phyloP scores from a whole-genome alignment of 2,888 invertebrate genomes.

The Hirtodrosophila trivittata region DNA sequence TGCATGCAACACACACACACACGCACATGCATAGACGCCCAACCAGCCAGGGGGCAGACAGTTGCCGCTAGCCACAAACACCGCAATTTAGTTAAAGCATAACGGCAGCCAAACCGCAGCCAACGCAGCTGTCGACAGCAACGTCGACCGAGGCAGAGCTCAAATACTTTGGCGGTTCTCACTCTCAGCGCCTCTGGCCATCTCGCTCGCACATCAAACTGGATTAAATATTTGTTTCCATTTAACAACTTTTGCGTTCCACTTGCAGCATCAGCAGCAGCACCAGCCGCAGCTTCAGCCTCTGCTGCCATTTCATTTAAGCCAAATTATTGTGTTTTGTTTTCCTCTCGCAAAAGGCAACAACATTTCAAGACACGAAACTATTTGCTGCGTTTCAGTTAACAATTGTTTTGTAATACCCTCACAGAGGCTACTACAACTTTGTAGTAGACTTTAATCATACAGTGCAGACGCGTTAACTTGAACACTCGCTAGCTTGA shows the following conservation, averaged over 20 bases:
- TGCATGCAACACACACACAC: slow-evolving; percentile 20
- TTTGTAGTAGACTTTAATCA: no score
- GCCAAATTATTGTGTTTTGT: slow-evolving; percentile 40
- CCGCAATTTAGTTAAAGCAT: slow-evolving; percentile 80
- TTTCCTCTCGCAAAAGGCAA: slow-evolving; percentile 1
- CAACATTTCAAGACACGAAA: slow-evolving; percentile 22
- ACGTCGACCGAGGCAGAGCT: slow-evolving; percentile 31
- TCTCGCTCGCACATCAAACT: slow-evolving; percentile 2
- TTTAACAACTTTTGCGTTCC: slow-evolving; percentile 42
- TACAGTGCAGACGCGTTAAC: no score
- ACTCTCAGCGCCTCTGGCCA: slow-evolving; percentile 1
- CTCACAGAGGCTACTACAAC: no score
- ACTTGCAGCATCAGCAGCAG: neutral
- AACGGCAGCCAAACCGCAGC: slow-evolving; percentile 67
- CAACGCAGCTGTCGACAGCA: slow-evolving; percentile 40
- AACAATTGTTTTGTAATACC: slow-evolving; percentile 5
- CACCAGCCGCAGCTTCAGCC: slow-evolving; percentile 6
- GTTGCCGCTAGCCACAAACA: slow-evolving; percentile 48
- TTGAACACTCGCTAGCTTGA: no score
- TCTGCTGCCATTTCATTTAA: slow-evolving; percentile 4
- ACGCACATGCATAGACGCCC: slow-evolving; percentile 12
- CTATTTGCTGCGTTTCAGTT: slow-evolving; percentile 9
- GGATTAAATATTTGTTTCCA: slow-evolving; percentile 59
- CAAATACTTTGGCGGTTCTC: slow-evolving; percentile 46
- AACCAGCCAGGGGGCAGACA: slow-evolving; percentile 1